These are phyloP conservation scores for Karalla daura DNA, from an alignment of 2,797 vertebrate species.

Conservation along the genomic window DNA sequence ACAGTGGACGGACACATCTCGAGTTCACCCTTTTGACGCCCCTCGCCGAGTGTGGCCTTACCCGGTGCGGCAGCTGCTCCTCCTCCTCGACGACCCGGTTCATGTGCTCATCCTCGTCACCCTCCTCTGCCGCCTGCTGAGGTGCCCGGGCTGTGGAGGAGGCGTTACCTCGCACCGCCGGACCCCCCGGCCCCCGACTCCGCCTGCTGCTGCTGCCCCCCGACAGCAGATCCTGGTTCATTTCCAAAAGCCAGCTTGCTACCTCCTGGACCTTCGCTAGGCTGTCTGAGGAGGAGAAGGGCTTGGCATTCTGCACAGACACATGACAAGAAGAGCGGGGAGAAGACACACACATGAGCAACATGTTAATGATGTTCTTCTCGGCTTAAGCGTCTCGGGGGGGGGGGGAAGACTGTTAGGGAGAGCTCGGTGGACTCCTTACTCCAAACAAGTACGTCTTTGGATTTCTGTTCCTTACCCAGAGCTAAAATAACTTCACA, in stretches of 20 bases:
- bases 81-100: conserved; percentile 85
- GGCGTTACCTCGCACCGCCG: conserved; percentile 94
- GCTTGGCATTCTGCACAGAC: conserved; percentile 93
- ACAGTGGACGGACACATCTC: background rate
- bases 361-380: conserved; percentile 8
- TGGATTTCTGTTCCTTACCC: conserved; percentile 54
- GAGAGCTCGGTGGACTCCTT: too few species aligned
- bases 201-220: conserved; percentile 98
- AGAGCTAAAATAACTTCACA: conserved; percentile 70
- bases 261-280: conserved; percentile 99
- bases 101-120: conserved; percentile 88
- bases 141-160: conserved; percentile 95
- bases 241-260: conserved; percentile 99
- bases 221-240: conserved; percentile 99
- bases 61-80: conserved; percentile 73
- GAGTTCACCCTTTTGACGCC: too few species aligned
- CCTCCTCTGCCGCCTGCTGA: conserved; percentile 91
- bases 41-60: conserved; percentile 40
- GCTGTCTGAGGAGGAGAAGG: conserved; percentile 98
- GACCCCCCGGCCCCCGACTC: conserved; percentile 92
- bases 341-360: conserved; percentile 15
- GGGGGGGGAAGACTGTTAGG: background rate
- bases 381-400: background rate
- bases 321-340: conserved; percentile 28
- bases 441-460: too few species aligned